phyloP scores from a whole-genome alignment of 1,140 invertebrate species.

The Olivierus martensii region DNA sequence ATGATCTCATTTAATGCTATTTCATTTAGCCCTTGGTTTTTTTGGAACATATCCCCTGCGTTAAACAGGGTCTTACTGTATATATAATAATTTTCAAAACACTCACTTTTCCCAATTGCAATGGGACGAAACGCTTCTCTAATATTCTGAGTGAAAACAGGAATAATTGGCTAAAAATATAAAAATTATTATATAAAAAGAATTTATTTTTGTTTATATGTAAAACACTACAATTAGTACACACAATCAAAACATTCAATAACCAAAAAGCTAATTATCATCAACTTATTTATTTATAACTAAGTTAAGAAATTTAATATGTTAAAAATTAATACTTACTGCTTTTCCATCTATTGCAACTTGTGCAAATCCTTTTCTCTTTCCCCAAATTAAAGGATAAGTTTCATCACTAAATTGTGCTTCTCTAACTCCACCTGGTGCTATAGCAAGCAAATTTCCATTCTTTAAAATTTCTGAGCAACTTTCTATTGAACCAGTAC shows the following conservation, averaged over 20 bases:
- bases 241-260: too few relatives aligned
- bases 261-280: too few relatives aligned
- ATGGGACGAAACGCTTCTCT: constrained; percentile 71
- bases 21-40: too few relatives aligned
- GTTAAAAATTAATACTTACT: constrained; percentile 22
- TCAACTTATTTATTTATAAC: too few relatives aligned
- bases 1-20: too few relatives aligned
- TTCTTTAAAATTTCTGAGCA: constrained; percentile 69
- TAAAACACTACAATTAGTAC: too few relatives aligned
- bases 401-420: constrained; percentile 44
- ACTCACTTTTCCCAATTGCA: constrained; percentile 14
- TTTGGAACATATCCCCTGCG: too few relatives aligned
- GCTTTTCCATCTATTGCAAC: constrained; percentile 89
- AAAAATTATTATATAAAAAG: not conserved
- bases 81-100: too few relatives aligned
- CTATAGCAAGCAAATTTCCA: constrained; percentile 80
- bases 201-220: not conserved
- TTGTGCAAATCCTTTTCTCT: constrained; percentile 73
- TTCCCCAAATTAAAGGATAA: constrained; percentile 57
- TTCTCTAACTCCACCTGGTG: constrained; percentile 96
- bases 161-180: constrained; percentile 52
- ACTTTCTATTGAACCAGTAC: constrained; percentile 81
- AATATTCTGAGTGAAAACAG: constrained; percentile 91
- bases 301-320: too few relatives aligned
- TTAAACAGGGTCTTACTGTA: too few relatives aligned